A percentile compares a stretch with the other conserved stretches of the same genome.
phyloP scores from a whole-genome alignment of 2,797 vertebrate genomes.

The Rhodeus uyekii region DNA sequence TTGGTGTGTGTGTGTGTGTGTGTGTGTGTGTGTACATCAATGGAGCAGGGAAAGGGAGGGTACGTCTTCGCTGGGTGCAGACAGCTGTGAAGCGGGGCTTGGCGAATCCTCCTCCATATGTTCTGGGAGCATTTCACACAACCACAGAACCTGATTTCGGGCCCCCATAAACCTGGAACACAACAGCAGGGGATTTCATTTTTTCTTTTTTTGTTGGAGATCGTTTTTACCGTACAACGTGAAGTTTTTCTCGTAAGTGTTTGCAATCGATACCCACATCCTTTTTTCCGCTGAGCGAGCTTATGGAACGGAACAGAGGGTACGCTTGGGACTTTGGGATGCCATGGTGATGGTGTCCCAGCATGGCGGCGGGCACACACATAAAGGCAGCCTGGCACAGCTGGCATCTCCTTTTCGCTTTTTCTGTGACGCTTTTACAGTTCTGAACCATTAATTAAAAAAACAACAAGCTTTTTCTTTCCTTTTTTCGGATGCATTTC shows the following conservation, averaged over 20 bases:
- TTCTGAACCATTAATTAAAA: conserved; percentile 42
- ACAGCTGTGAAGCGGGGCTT: conserved; percentile 80
- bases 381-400: conserved; percentile 56
- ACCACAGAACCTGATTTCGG: conserved; percentile 62
- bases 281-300: neutral
- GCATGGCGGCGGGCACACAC: conserved; percentile 37
- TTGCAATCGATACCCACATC: conserved; percentile 7
- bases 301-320: conserved; percentile 15
- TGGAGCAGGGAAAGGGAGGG: conserved; percentile 61
- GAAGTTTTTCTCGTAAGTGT: neutral
- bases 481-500: conserved; percentile 18
- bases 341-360: conserved; percentile 56
- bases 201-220: neutral
- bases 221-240: neutral
- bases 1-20: conserved; percentile 41
- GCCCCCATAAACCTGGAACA: conserved; percentile 69
- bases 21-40: conserved; percentile 50
- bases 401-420: conserved; percentile 44
- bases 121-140: conserved; percentile 75
- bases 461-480: conserved; percentile 8
- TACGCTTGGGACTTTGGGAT: conserved; percentile 19
- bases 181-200: conserved; percentile 52
- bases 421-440: neutral
- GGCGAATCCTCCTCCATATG: conserved; percentile 76
- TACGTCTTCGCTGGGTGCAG: conserved; percentile 77